A percentile compares a stretch with the other conserved stretches of the same genome.
Evolutionary conservation across 2,113 vertebrate genomes (phyloP).

Genomic region (Apistogramma diplotaenia): DNA sequence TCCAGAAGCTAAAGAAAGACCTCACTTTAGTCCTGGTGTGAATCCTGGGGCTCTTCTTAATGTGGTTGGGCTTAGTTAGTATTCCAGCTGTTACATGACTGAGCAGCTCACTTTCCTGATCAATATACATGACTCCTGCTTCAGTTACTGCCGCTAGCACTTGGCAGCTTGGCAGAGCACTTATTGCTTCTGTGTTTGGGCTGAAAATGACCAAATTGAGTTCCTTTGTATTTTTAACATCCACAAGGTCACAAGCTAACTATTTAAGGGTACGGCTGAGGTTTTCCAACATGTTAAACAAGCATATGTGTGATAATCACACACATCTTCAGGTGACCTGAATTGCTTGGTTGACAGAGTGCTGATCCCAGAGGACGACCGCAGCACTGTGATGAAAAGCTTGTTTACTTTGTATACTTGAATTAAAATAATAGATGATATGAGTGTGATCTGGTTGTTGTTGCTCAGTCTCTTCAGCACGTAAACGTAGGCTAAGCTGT

Average conservation of each 20-base stretch:
- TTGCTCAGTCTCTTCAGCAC: neutral
- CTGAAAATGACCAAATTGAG: neutral
- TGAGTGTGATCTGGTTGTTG: neutral
- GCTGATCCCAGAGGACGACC: neutral
- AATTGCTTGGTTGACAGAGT: neutral
- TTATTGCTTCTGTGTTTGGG: neutral
- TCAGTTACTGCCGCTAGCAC: neutral
- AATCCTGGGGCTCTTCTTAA: neutral
- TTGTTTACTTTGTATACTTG: neutral
- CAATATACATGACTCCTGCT: neutral
- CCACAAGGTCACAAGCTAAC: neutral
- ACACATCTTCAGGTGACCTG: neutral
- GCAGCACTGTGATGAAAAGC: neutral
- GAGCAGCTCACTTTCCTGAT: neutral
- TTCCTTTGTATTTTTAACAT: neutral
- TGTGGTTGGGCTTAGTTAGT: neutral
- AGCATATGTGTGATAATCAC: neutral
- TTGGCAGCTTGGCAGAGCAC: neutral
- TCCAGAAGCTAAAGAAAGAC: neutral
- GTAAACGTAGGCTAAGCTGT: neutral
- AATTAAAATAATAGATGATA: neutral
- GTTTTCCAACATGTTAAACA: neutral
- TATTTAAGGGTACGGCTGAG: neutral
- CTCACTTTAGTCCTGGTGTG: neutral
- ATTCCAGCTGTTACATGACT: neutral